These are phyloP conservation scores for Hanleya hanleyi DNA, from an alignment of 2,888 invertebrate species.

Conservation along the genomic window DNA sequence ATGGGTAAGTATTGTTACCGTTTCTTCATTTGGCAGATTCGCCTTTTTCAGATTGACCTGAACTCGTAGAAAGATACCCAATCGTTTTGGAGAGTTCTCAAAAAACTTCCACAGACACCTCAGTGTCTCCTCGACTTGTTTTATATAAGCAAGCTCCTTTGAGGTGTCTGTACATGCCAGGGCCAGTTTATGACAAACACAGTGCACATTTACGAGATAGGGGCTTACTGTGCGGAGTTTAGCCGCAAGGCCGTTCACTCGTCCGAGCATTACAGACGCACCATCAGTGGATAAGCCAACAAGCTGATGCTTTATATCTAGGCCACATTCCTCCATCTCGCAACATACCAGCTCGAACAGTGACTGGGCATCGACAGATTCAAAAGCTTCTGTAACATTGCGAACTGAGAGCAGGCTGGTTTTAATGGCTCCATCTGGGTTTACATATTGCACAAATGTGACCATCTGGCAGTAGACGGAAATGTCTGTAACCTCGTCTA, in stretches of 20 bases:
- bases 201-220: neutral
- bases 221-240: neutral
- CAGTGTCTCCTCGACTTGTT: neutral
- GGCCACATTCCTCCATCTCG: neutral
- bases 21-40: neutral
- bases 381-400: neutral
- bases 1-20: neutral
- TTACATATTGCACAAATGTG: neutral
- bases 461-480: neutral
- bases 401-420: neutral
- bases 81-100: neutral
- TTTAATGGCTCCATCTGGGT: neutral
- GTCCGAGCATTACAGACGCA: neutral
- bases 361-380: neutral
- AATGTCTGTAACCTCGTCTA: constrained; percentile 2
- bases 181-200: constrained; percentile 1
- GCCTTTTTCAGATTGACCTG: neutral
- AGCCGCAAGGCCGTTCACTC: neutral
- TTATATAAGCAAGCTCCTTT: neutral
- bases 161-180: neutral
- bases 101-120: neutral
- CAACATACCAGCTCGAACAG: neutral
- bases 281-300: neutral
- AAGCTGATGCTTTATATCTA: neutral
- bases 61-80: neutral